Base-by-base conservation (phyloP, 2,797 vertebrate species). In the Oryzias dopingdopingensis region DNA sequence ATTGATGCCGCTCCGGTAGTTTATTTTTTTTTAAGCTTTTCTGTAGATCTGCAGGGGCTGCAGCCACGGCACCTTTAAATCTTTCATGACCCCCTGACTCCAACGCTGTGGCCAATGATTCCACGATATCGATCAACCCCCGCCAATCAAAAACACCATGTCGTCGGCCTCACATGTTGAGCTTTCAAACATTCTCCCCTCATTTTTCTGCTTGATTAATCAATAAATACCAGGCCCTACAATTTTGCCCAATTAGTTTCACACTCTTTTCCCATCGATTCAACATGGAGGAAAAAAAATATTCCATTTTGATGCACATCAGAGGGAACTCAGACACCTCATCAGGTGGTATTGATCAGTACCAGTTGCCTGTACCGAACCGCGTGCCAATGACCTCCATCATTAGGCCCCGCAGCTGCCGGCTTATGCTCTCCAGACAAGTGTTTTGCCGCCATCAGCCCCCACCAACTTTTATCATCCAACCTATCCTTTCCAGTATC, bases 161-260 rank as follows among this genome's bases (percentile, higher is more conserved):
- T 73, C 52, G 71, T 79, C 79, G 70, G 72, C 82, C 77, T 83
- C 79, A 59, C 74, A 81, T 50, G 74, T 77, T 20, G 76, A 80
- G 70, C 74, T 77, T 59, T 60, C 78, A 77, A 62, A 81, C 84
- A 81, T 83, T 76, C 84, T 83, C 73, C 66, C 70, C 81, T 84
- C 82, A 75, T 91, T 90, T 90, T 91, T 90, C 89, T 90, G 88
- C 85, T 86, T 91, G 89, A 91, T 91, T 92, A 89, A 92, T 93
- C 91, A 86, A 92, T 92, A 92, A 90, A 87, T 88, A 84, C 88
- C 87, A 22, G 20, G 20, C 20, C 84, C 84, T 59, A 83, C 87
- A 90, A 89, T 90, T 89, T 89, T 87, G 85, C 88, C 90, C 88
- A 92, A 91, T 92, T 92, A 91, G 91, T 90, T 91, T 90, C 89